A percentile compares a stretch with the other conserved stretches of the same genome.
Evolutionary conservation across 2,888 invertebrate species (phyloP).

Genomic region (Gordius sp.): DNA sequence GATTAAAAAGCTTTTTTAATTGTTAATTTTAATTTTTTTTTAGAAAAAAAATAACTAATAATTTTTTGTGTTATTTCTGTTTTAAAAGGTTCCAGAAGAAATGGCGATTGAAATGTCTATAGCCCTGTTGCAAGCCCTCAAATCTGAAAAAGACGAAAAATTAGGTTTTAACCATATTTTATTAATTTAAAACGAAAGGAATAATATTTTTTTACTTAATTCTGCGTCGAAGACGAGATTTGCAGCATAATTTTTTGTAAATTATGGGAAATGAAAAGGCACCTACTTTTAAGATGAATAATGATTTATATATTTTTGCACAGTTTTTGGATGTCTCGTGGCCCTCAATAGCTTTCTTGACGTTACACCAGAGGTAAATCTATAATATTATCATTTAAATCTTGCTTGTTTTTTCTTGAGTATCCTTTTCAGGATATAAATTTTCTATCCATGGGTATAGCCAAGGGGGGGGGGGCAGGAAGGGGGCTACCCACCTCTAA

Average conservation of each 20-base stretch:
- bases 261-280: background rate
- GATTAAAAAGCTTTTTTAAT: background rate
- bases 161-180: no score
- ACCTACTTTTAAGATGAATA: background rate
- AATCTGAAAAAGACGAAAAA: slow-evolving; percentile 13
- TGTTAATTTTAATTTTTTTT: background rate
- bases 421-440: background rate
- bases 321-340: background rate
- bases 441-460: no score
- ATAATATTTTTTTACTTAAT: no score
- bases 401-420: background rate
- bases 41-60: background rate
- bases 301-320: background rate
- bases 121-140: background rate
- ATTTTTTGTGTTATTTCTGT: background rate
- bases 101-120: slow-evolving; percentile 11
- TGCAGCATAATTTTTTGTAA: background rate
- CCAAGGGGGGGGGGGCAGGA: no score
- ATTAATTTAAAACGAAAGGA: no score
- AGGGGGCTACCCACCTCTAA: no score
- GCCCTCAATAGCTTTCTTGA: background rate
- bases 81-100: slow-evolving; percentile 2
- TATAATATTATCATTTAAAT: slow-evolving; percentile 7
- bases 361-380: slow-evolving; percentile 1
- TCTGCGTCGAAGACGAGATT: no score